Evolutionary conservation across 2,888 invertebrate genomes (phyloP), one percentile per base, ranked within the genome.

Genomic region (Drosophila pseudotalamancana): DNA sequence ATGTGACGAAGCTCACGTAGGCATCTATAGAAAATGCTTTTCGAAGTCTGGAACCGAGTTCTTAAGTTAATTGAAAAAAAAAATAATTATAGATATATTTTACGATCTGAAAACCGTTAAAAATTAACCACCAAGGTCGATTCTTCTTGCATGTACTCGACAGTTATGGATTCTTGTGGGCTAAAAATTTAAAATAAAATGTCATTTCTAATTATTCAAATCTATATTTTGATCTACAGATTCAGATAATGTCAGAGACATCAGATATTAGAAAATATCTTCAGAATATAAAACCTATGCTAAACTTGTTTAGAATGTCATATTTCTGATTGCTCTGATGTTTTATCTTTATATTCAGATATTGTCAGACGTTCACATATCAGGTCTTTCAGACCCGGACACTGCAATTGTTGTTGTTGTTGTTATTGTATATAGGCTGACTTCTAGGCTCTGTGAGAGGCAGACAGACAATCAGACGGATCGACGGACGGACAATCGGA

Each of bases 1-100:
- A 39, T 72, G 62, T 59, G 74, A 50, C 19, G 46, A 54, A 18
- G 14, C 53, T 53, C 72, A 72, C 72, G 72, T 72, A 72, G 63
- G 46, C 73, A 40, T 11, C 18, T 9, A 29, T 16, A n/a, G 19
- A 39, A 23, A 23, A 9, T 23, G 3, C 40, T 25, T 16, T 12
- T 14, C 3, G 6, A 11, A 25, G 14, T 11, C 25, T 11, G 16
- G 21, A 23, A 6, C 25, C 16, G 14, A 14, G 6, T 14, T 9
- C 11, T 25, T 25, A 25, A 14, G 23, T 14, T 9, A 40, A 9
- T 23, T 14, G 0, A 11, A 42, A 16, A 42, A 25, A 42, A 16
- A 42, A 25, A 6, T 16, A 25, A 25, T 25, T 25, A 25, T 42
- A 11, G 4, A 16, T n/a, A 16, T 11, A 5, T 11, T 42, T 25